Conservation (phyloP, 2,888 invertebrate genomes). For the Tenthredo distinguenda region DNA sequence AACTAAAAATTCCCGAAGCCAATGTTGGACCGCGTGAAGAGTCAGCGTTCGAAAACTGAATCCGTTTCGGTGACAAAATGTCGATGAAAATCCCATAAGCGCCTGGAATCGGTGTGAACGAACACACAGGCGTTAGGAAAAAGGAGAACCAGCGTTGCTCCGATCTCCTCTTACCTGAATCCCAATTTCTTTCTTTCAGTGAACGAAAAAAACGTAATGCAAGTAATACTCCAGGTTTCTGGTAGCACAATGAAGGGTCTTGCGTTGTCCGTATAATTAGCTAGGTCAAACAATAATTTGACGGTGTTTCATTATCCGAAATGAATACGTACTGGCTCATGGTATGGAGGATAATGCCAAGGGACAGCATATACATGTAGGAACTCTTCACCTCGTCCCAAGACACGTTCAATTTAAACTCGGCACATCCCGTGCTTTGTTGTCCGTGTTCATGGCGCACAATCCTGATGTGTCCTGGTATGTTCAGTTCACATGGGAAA, state of each 20-base stretch:
- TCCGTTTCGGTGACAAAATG: not conserved
- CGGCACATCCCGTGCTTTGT: constrained; percentile 32
- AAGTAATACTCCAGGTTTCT: too few species aligned
- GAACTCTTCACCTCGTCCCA: constrained; percentile 6
- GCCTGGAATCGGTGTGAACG: not conserved
- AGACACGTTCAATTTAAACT: constrained; percentile 16
- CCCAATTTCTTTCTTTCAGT: too few species aligned
- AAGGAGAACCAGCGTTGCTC: not conserved
- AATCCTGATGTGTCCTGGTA: not conserved
- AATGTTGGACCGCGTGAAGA: not conserved
- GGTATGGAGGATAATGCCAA: not conserved
- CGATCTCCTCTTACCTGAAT: too few species aligned
- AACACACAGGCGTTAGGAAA: not conserved
- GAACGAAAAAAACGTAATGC: too few species aligned
- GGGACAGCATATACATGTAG: not conserved
- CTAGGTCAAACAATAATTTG: constrained; percentile 14
- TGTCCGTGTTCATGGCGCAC: not conserved
- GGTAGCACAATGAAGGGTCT: not conserved
- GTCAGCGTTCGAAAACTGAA: not conserved
- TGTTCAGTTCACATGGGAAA: constrained; percentile 2
- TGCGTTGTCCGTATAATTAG: not conserved
- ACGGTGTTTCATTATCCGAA: constrained; percentile 20
- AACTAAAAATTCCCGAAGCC: not conserved
- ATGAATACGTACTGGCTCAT: constrained; percentile 4
- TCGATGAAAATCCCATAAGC: not conserved